Base-by-base conservation (phyloP, 2,888 invertebrate species). In the Drosophila limbata region DNA sequence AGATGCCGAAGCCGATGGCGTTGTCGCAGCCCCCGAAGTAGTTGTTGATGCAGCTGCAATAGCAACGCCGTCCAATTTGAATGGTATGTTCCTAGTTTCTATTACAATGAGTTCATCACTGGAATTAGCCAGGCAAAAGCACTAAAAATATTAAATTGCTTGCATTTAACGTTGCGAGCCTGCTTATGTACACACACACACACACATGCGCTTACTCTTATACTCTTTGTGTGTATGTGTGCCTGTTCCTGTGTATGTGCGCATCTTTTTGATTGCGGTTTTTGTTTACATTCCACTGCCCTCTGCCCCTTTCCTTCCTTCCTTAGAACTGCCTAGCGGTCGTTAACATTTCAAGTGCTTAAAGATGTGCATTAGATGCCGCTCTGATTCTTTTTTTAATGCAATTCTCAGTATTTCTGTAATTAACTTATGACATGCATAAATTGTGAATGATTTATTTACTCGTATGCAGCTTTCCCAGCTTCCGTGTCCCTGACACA, bases 21-120 rank as follows among this genome's bases (percentile, higher is more conserved):
- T 59, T 9, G 44, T 52, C n/a, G 66, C 70, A 37, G 69, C 61
- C 33, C 55, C 65, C 33, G 71, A 64, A 59, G 70, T 59, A 59
- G 70, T 59, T 57, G 75, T 21, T 52, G 75, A 10, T 53, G 52
- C 40, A 25, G 11, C 40, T 40, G 45, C 71, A 61, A 64, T 69
- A 64, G 63, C 53, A 53, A 13, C 57, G 10, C 75, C 71, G 35
- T 33, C 56, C n/a, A 76, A 75, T 75, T 70, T 77, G 28, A 86
- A 84, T 73, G 84, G 84, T 84, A 60, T 56, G 83, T 80, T 52
- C 57, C 53, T 60, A 60, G 55, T 59, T 67, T 62, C 51, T 48
- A 42, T 57, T 50, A 44, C 71, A 70, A 63, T 84, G 86, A 79
- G 81, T 66, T 77, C 83, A 84, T 84, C 78, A 59, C 72, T 81